Conservation (phyloP, 2,888 invertebrate species). For the Protophormia terraenovae region DNA sequence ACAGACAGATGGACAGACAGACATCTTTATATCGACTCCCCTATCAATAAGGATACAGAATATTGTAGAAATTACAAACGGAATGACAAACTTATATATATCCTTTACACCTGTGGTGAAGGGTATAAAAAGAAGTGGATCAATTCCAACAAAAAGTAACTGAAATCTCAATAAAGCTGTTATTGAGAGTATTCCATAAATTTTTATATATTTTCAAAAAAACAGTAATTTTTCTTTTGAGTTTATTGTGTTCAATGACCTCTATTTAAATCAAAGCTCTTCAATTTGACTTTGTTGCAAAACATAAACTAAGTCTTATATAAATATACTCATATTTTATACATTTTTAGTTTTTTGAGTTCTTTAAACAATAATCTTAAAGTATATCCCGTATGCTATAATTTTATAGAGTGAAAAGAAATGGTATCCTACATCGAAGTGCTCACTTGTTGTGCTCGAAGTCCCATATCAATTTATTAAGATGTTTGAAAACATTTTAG, state of each 20-base stretch:
- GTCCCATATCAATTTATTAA: slow-evolving; percentile 81
- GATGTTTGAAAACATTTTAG: slow-evolving; percentile 79
- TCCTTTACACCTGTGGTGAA: no score
- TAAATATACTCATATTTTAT: not conserved
- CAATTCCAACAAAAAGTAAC: no score
- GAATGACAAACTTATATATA: no score
- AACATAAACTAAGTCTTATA: not conserved
- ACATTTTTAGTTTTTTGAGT: not conserved
- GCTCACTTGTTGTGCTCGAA: slow-evolving; percentile 73
- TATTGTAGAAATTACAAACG: no score
- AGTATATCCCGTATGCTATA: slow-evolving; percentile 21
- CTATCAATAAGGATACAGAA: no score
- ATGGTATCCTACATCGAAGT: slow-evolving; percentile 43
- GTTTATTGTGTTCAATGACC: not conserved
- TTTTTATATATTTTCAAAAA: no score
- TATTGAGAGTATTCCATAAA: no score
- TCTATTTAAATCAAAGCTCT: not conserved
- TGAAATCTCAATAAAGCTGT: no score
- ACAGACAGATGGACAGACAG: no score
- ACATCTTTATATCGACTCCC: no score
- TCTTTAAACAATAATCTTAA: slow-evolving; percentile 25
- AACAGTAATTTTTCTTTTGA: no score
- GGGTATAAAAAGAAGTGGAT: no score
- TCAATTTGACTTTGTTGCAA: not conserved
- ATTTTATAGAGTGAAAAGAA: slow-evolving; percentile 1